Percentiles rank a stretch among this genome's conserved stretches.
These are phyloP conservation scores for Aspiorhynchus laticeps DNA, from an alignment of 2,113 vertebrate genomes.

Conservation along the genomic window DNA sequence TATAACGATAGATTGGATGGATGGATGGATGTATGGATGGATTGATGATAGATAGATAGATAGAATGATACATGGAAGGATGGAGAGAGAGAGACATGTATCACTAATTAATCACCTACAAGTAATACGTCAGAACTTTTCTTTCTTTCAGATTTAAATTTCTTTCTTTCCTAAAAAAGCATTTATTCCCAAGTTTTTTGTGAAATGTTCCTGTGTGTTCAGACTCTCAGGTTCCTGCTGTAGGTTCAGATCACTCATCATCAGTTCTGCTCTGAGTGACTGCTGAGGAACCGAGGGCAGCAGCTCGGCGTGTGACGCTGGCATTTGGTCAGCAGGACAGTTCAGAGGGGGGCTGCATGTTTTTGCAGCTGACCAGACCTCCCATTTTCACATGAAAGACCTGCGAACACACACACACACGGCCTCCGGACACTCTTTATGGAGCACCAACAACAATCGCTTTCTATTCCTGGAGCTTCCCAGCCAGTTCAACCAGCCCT, in stretches of 20 bases:
- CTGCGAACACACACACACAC: constrained; percentile 61
- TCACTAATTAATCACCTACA: too few species aligned
- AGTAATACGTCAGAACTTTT: too few species aligned
- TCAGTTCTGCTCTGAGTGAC: too few species aligned
- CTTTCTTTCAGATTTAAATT: too few species aligned
- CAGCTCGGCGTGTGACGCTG: constrained; percentile 60
- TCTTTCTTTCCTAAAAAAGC: too few species aligned
- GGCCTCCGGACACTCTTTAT: constrained; percentile 52
- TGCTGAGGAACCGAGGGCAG: neutral
- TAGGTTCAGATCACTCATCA: too few species aligned
- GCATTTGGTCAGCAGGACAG: constrained; percentile 72
- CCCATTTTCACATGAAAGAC: constrained; percentile 74
- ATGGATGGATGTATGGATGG: too few species aligned
- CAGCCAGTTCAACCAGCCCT: constrained; percentile 52
- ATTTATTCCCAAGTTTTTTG: neutral
- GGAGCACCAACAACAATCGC: constrained; percentile 68
- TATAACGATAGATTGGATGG: neutral
- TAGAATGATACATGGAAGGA: too few species aligned
- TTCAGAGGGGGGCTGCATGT: constrained; percentile 64
- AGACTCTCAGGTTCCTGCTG: too few species aligned
- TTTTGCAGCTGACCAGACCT: constrained; percentile 80
- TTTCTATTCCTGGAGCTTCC: constrained; percentile 69
- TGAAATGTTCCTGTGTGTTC: too few species aligned
- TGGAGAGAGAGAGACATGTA: too few species aligned
- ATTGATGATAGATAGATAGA: neutral